Conservation (phyloP, 2,113 vertebrate genomes). For the Gopherus evgoodei region DNA sequence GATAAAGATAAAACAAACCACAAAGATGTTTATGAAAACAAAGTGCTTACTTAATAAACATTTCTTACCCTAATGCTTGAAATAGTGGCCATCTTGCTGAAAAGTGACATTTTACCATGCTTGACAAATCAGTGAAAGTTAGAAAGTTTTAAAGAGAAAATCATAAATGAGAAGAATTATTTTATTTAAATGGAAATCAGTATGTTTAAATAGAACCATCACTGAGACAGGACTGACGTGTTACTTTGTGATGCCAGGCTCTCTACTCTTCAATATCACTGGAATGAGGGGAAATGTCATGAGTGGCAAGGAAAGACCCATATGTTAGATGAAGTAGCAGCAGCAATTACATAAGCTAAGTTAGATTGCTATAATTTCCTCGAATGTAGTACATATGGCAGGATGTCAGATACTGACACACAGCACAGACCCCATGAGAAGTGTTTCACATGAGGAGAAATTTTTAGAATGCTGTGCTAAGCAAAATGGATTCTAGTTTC, state of each 20-base stretch:
- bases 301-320: fast-evolving
- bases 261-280: neutral
- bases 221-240: neutral
- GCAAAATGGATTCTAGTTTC: neutral
- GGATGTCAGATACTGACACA: neutral
- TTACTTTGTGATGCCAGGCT: neutral
- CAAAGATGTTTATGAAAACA: fast-evolving
- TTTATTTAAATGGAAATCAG: too few species aligned
- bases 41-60: neutral
- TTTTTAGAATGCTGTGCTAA: neutral
- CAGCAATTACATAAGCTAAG: neutral
- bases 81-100: neutral
- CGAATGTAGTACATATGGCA: neutral
- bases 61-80: neutral
- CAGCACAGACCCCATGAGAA: neutral
- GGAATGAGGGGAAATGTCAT: neutral
- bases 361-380: neutral
- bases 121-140: neutral
- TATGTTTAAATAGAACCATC: neutral
- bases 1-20: neutral
- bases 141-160: neutral
- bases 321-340: neutral
- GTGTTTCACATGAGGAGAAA: neutral
- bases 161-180: neutral
- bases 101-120: neutral